Base-by-base conservation (phyloP, 2,797 vertebrate genomes). In the Brotula barbata region DNA sequence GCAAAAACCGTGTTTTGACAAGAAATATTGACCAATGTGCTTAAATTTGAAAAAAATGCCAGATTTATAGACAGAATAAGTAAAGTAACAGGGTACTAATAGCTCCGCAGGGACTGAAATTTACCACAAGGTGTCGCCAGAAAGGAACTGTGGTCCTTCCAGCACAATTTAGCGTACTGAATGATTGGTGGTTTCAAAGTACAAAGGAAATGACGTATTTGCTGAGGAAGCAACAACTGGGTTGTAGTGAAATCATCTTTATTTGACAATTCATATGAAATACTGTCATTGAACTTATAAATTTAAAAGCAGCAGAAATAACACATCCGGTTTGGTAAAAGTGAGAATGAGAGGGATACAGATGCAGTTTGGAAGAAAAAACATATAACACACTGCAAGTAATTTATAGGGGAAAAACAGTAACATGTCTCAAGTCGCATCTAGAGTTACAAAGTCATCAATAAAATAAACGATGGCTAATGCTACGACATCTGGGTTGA, bases 201-300 rank as follows among this genome's bases (percentile, higher is more conserved):
- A 9, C 28, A 2, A 17, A 42, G 3, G 15, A 1, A 12, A 12
- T 17, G 9, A 44, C 13, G 17, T 11, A 14, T 28, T 45, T 31
- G 15, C 13, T 40, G 23, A 60, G 56, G 7, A 56, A 21, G 31
- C 60, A 0, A 36, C 40, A 52, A 2, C 25, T 12, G 0, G 14
- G 17, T 67, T 75, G 31, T 10, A 78, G 40, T 73, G 57, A 74
- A 80, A 84, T 73, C 64, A 40, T 69, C 55, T 87, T 88, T 88
- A 87, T 82, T 88, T 37, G 44, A 71, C 46, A 67, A 51, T 37
- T 40, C 15, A 28, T 50, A 13, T 51, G 45, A 81, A 75, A 71
- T 53, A 68, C 52, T 56, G 41, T 13, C 53, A 51, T 16, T 28
- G 25, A 48, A 25, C 8, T 53, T 55, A 48, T 61, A 61, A 68